Percentiles rank a stretch among this genome's conserved stretches.
phyloP scores from a whole-genome alignment of 2,888 invertebrate species.

The Lasioglossum morio region DNA sequence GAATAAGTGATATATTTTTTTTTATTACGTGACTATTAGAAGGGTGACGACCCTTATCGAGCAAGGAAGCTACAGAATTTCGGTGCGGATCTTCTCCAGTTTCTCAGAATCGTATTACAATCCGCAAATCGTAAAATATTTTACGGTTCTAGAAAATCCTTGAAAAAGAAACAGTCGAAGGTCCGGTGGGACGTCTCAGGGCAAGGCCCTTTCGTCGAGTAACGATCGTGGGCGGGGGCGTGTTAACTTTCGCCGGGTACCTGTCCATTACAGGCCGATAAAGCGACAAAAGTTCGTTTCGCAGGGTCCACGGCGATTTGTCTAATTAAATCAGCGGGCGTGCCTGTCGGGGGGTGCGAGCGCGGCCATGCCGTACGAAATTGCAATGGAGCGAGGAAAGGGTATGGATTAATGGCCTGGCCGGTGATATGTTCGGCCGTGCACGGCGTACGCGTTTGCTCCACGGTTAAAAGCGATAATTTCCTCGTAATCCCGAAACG shows the following conservation, averaged over 20 bases:
- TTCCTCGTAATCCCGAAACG: slow-evolving; percentile 79
- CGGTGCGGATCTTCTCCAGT: background rate
- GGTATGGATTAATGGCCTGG: slow-evolving; percentile 72
- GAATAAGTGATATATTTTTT: no score
- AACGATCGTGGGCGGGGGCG: slow-evolving; percentile 1
- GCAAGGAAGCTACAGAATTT: background rate
- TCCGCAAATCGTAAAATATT: slow-evolving; percentile 5
- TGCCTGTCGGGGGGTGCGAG: slow-evolving; percentile 40
- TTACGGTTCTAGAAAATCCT: background rate
- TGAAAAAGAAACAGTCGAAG: background rate
- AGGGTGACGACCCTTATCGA: background rate
- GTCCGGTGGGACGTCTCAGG: background rate
- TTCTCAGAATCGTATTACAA: background rate
- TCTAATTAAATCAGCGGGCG: slow-evolving; percentile 67
- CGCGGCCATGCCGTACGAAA: slow-evolving; percentile 59
- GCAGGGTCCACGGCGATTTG: slow-evolving; percentile 65
- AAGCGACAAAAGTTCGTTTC: slow-evolving; percentile 15
- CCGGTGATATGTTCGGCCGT: slow-evolving; percentile 66
- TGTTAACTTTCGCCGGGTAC: background rate
- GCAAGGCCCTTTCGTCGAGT: background rate
- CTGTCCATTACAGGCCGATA: slow-evolving; percentile 13
- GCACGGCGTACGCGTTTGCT: slow-evolving; percentile 32
- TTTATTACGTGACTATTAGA: background rate
- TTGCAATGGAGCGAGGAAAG: slow-evolving; percentile 65
- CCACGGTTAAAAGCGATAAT: slow-evolving; percentile 79